Percentiles rank a stretch among this genome's conserved stretches.
Evolutionary conservation across 2,113 vertebrate species (phyloP).

Genomic region (Ammodytes dubius): DNA sequence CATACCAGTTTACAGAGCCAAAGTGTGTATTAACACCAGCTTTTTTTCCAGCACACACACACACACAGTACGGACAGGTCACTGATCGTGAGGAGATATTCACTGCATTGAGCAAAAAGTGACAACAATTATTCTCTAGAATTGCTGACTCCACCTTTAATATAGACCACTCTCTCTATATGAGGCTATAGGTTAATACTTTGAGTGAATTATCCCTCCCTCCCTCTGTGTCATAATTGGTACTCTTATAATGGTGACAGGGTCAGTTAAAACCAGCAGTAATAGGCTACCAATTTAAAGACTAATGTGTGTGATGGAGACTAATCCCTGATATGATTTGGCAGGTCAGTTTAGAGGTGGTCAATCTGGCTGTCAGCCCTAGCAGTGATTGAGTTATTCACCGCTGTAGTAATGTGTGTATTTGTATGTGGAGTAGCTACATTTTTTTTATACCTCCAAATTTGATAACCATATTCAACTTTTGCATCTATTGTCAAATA

Average conservation of each 20-base stretch:
- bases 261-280: slow-evolving; percentile 21
- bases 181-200: background rate
- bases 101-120: no score
- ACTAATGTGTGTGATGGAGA: slow-evolving; percentile 73
- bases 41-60: no score
- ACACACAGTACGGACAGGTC: no score
- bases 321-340: slow-evolving; percentile 85
- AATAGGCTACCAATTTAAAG: slow-evolving; percentile 69
- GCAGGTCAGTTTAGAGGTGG: slow-evolving; percentile 82
- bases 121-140: no score
- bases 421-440: background rate
- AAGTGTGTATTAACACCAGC: no score
- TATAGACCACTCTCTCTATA: slow-evolving; percentile 1
- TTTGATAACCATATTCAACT: background rate
- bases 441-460: background rate
- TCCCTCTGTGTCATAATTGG: background rate
- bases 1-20: no score
- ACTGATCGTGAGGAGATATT: no score
- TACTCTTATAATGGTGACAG: background rate
- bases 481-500: background rate
- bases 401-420: background rate
- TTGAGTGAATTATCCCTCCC: background rate
- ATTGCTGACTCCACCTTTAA: background rate
- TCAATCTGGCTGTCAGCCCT: slow-evolving; percentile 68
- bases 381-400: slow-evolving; percentile 63